Conservation (phyloP, 2,888 invertebrate genomes). For the Exephanes ischioxanthus region DNA sequence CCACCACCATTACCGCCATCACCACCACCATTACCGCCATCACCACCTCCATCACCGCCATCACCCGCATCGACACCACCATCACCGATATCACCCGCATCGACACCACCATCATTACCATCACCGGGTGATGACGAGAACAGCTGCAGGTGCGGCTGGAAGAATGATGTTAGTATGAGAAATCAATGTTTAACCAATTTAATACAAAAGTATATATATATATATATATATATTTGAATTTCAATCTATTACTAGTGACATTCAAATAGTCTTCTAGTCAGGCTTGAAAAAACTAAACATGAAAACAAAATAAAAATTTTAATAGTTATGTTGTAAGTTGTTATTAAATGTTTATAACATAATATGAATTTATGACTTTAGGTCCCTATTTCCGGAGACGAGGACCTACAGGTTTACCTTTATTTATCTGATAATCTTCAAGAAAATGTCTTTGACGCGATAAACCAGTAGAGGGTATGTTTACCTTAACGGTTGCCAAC, state of each 20-base stretch:
- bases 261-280: not conserved
- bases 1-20: too few relatives aligned
- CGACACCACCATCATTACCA: too few relatives aligned
- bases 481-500: constrained; percentile 34
- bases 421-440: constrained; percentile 17
- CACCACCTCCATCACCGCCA: too few relatives aligned
- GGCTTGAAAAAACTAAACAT: too few relatives aligned
- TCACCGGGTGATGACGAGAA: constrained; percentile 46
- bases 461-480: constrained; percentile 29
- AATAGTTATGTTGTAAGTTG: too few relatives aligned
- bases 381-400: not conserved
- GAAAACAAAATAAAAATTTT: too few relatives aligned
- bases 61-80: too few relatives aligned
- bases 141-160: constrained; percentile 87
- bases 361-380: constrained; percentile 15
- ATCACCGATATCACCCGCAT: too few relatives aligned
- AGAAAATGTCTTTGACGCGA: constrained; percentile 21
- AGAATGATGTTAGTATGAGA: constrained; percentile 83
- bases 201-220: not conserved
- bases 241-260: not conserved
- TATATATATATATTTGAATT: not conserved
- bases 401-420: constrained; percentile 10
- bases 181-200: not conserved
- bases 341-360: not conserved
- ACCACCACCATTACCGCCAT: too few relatives aligned